phyloP scores from a whole-genome alignment of 2,888 invertebrate genomes.

The Tipula helvola region DNA sequence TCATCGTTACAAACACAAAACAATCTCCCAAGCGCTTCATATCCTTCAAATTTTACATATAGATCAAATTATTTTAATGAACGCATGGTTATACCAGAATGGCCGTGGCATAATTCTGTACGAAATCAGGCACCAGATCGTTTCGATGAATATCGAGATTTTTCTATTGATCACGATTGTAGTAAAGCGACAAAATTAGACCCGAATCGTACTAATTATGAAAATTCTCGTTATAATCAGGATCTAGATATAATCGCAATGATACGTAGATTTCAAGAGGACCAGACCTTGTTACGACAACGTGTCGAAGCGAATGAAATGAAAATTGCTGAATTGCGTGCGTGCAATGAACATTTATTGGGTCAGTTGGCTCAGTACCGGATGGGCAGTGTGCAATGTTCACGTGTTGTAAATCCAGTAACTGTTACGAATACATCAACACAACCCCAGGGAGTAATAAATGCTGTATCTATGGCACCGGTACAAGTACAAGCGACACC shows the following conservation, averaged over 20 bases:
- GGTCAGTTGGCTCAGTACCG: slow-evolving; percentile 64
- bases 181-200: background rate
- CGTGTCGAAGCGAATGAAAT: slow-evolving; percentile 23
- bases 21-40: background rate
- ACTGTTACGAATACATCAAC: slow-evolving; percentile 44
- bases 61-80: background rate
- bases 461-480: slow-evolving; percentile 41
- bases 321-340: slow-evolving; percentile 48
- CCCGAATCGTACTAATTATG: background rate
- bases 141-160: background rate
- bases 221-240: background rate
- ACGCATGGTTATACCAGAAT: background rate
- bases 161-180: background rate
- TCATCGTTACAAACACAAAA: background rate
- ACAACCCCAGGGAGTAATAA: slow-evolving; percentile 40
- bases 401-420: slow-evolving; percentile 45
- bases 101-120: background rate
- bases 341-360: slow-evolving; percentile 64
- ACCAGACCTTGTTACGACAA: slow-evolving; percentile 21
- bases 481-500: slow-evolving; percentile 41
- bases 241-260: slow-evolving; percentile 19
- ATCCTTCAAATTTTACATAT: background rate
- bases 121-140: background rate
- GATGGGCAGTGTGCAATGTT: slow-evolving; percentile 41
- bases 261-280: slow-evolving; percentile 22